These are phyloP conservation scores for Ctenopoma multispine DNA, from an alignment of 2,797 vertebrate species.

Conservation along the genomic window DNA sequence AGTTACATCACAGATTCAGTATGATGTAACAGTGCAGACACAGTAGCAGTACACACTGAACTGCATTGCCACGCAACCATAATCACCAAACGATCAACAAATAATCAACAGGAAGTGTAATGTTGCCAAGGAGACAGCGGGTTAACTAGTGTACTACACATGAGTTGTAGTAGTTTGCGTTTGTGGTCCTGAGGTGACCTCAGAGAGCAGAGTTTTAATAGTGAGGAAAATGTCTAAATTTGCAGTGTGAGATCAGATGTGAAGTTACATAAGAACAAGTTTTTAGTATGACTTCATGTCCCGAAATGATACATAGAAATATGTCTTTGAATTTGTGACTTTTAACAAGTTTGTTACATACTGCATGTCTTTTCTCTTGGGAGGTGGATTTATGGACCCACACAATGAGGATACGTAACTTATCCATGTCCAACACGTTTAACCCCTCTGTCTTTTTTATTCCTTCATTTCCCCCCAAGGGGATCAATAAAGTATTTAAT, in stretches of 20 bases:
- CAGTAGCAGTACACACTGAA: no score
- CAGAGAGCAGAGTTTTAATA: not conserved
- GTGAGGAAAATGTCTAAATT: not conserved
- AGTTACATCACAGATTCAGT: not conserved
- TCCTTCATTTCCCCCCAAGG: no score
- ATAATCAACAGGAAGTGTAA: conserved; percentile 42
- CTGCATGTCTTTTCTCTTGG: no score
- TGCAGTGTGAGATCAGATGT: not conserved
- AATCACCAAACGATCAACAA: conserved; percentile 25
- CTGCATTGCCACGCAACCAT: conserved; percentile 18
- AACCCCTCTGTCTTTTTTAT: no score
- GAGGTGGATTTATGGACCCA: no score
- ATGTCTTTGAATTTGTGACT: no score
- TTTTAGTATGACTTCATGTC: not conserved
- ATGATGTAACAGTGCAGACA: not conserved
- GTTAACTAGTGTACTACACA: not conserved
- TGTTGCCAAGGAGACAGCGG: conserved; percentile 16
- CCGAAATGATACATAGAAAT: not conserved
- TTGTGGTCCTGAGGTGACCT: conserved; percentile 13
- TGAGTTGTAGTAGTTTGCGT: conserved; percentile 17
- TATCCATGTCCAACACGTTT: no score
- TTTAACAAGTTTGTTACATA: no score
- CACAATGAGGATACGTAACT: no score
- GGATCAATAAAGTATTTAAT: no score
- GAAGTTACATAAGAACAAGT: not conserved